Evolutionary conservation across 2,113 vertebrate species (phyloP).

Genomic region (Chionis minor): DNA sequence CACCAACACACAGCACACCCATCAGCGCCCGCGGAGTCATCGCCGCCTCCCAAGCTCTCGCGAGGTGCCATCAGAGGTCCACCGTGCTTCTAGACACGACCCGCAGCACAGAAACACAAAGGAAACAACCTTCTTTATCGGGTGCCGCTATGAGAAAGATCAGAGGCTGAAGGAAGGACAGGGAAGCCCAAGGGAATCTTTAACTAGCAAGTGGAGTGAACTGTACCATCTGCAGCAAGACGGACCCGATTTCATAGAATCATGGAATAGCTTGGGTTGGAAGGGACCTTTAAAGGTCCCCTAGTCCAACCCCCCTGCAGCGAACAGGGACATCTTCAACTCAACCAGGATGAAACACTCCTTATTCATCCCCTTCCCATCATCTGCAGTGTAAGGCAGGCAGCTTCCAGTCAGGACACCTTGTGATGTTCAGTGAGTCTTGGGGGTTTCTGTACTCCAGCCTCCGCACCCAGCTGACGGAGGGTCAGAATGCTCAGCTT

Average conservation of each 20-base stretch:
- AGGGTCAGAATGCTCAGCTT: neutral
- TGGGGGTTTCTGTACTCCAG: neutral
- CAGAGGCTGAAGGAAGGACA: no score
- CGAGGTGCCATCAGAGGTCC: neutral
- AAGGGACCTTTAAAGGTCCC: no score
- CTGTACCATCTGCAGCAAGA: neutral
- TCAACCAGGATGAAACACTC: rapidly evolving
- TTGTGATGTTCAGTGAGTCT: neutral
- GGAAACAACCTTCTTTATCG: neutral
- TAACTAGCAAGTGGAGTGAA: no score
- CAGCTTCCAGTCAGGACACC: neutral
- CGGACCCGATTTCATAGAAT: neutral
- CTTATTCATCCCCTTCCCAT: neutral
- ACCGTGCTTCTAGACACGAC: neutral
- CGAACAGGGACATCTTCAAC: no score
- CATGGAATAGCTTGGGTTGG: no score
- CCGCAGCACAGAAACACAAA: neutral
- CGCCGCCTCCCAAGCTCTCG: neutral
- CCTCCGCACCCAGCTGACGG: neutral
- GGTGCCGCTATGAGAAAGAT: neutral
- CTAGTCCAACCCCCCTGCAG: no score
- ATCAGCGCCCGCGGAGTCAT: no score
- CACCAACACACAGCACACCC: neutral
- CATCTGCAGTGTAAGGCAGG: no score
- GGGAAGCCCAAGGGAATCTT: neutral